Conservation (phyloP, 2,113 vertebrate species). For the Zosterops borbonicus region DNA sequence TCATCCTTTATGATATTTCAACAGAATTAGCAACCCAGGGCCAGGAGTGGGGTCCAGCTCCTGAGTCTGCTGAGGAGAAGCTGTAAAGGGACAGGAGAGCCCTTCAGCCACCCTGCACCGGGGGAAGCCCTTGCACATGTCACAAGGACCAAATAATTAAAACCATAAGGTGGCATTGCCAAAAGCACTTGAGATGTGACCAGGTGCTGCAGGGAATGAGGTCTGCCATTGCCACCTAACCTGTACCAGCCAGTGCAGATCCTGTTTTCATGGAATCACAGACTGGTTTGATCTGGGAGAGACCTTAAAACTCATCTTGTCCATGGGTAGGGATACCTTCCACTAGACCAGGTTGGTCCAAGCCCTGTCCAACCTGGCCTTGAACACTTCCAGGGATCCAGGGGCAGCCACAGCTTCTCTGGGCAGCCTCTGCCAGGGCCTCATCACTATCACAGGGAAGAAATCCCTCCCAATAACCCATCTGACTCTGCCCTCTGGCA, state of each 20-base stretch:
- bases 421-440: background rate
- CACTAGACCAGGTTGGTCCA: background rate
- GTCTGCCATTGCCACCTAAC: background rate
- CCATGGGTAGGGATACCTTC: background rate
- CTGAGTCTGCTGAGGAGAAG: background rate
- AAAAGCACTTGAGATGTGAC: background rate
- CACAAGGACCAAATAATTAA: background rate
- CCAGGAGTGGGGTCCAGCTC: rapidly evolving
- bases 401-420: background rate
- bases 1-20: rapidly evolving
- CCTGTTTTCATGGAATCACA: background rate
- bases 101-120: background rate
- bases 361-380: background rate
- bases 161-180: background rate
- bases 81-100: background rate
- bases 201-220: background rate
- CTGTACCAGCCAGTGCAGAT: background rate
- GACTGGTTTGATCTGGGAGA: background rate
- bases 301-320: background rate
- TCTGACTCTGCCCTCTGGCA: background rate
- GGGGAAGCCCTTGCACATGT: background rate
- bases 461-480: background rate
- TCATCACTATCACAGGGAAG: background rate
- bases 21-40: background rate
- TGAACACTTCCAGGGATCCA: background rate